Conservation (phyloP, 2,113 vertebrate species). For the Brachyhypopomus occidentalis region DNA sequence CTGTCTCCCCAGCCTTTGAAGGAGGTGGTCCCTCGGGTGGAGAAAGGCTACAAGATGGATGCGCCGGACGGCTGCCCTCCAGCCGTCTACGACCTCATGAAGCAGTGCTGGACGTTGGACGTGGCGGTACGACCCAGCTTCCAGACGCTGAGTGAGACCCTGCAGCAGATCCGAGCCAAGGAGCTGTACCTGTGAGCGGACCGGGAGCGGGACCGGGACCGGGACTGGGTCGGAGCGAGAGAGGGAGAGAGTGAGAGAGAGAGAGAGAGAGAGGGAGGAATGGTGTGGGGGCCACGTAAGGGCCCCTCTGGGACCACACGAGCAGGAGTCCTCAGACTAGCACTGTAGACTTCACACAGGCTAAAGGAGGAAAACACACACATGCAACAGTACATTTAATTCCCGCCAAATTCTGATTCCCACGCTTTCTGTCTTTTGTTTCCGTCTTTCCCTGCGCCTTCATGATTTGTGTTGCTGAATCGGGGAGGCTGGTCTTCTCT, state of each 20-base stretch:
- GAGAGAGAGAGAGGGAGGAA: constrained; percentile 15
- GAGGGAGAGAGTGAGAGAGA: background rate
- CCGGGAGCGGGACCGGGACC: constrained; percentile 5
- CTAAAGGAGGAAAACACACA: constrained; percentile 13
- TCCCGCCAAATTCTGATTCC: constrained; percentile 4
- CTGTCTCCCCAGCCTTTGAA: constrained; percentile 83
- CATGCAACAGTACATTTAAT: background rate
- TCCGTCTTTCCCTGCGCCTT: constrained; percentile 22
- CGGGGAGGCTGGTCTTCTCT: constrained; percentile 59
- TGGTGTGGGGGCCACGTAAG: background rate
- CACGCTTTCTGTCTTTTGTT: background rate
- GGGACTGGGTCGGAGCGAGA: too few species aligned
- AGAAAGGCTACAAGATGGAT: constrained; percentile 98
- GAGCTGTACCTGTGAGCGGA: constrained; percentile 80
- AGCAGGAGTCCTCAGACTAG: constrained; percentile 32
- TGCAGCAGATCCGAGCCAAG: constrained; percentile 83
- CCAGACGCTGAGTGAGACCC: constrained; percentile 85
- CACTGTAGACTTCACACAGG: constrained; percentile 29
- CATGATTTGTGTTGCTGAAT: constrained; percentile 42
- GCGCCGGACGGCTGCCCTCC: constrained; percentile 88
- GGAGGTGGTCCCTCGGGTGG: constrained; percentile 91
- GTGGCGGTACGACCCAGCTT: constrained; percentile 83
- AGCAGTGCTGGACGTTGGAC: constrained; percentile 94
- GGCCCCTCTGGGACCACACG: constrained; percentile 30
- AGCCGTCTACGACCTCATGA: constrained; percentile 92